Conservation (phyloP, 2,888 invertebrate species). For the Lepeophtheirus nordmannii region DNA sequence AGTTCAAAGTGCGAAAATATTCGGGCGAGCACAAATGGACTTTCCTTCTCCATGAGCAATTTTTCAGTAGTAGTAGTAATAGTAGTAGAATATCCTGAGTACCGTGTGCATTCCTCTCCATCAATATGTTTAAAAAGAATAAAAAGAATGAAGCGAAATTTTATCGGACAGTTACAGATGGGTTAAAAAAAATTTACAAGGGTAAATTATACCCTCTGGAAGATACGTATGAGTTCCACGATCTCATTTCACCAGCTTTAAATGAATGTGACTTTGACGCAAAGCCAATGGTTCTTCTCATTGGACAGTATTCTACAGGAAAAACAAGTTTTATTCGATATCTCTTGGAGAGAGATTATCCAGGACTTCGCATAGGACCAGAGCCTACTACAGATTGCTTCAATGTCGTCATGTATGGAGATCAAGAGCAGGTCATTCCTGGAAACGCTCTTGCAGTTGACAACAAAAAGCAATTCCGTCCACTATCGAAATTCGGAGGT, state of each 20-base stretch:
- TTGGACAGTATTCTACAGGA: conserved; percentile 44
- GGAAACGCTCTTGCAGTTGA: conserved; percentile 44
- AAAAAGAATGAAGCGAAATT: conserved; percentile 27
- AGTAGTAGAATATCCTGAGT: no score
- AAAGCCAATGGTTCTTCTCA: conserved; percentile 42
- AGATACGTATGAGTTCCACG: conserved; percentile 35
- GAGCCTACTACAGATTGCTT: conserved; percentile 45
- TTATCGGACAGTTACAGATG: conserved; percentile 28
- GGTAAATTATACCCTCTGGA: conserved; percentile 33
- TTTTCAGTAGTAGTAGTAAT: no score
- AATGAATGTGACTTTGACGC: conserved; percentile 41
- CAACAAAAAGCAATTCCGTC: conserved; percentile 40
- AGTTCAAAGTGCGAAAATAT: no score
- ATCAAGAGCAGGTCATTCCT: conserved; percentile 39
- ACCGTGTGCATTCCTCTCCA: not conserved
- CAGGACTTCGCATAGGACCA: conserved; percentile 42
- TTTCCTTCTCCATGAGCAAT: no score
- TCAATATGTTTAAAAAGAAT: conserved; percentile 3
- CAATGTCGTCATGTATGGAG: conserved; percentile 40
- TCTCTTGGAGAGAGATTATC: conserved; percentile 41
- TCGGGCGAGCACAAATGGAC: no score
- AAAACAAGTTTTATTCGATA: conserved; percentile 37
- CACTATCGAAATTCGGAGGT: conserved; percentile 41
- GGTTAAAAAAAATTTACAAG: conserved; percentile 27
- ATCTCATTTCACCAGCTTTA: conserved; percentile 36